Evolutionary conservation across 2,888 invertebrate species (phyloP), one percentile per base, ranked within the genome.

Genomic region (Tupiocoris notatus): DNA sequence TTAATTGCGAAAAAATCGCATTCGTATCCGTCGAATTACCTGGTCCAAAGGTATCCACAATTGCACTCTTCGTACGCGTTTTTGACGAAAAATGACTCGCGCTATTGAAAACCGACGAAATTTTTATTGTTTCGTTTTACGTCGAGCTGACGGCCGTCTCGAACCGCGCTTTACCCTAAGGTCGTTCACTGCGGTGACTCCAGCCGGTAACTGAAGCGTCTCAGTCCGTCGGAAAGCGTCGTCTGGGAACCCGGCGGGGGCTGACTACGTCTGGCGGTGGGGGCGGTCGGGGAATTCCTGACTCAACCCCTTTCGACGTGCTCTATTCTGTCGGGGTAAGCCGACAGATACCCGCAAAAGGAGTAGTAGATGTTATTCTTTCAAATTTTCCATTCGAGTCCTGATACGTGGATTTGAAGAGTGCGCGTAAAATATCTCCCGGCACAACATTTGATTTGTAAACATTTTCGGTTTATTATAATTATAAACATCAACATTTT

Each of bases 171-270:
- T 23, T 18, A 17, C n/a, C n/a, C n/a, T n/a, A n/a, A n/a, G 24
- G 54, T 2, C 17, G 21, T 7, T 22, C 21, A 57, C 67, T 57
- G 57, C 67, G 67, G 67, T 57, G 67, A 67, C 67, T 67, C 67
- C 67, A 67, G 67, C 67, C 67, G 67, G 67, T 58, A 24, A 67
- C 67, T 67, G 67, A 67, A 12, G 9, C 21, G 57, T 18, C n/a
- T n/a, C n/a, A n/a, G 23, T 6, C 54, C n/a, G 12, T 22, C 9
- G n/a, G 56, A 57, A 20, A 23, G 57, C 56, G 67, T 12, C 1
- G 21, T 9, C 54, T 67, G 67, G 57, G 57, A 24, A 25, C 25
- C 39, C n/a, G 18, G 17, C 16, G 23, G 63, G 2, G 16, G 23
- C 63, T 23, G 20, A 25, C 25, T n/a, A n/a, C 54, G 25, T 12